Percentiles rank a stretch among this genome's conserved stretches.
phyloP scores from a whole-genome alignment of 2,888 invertebrate genomes.

The Apodemia zela region DNA sequence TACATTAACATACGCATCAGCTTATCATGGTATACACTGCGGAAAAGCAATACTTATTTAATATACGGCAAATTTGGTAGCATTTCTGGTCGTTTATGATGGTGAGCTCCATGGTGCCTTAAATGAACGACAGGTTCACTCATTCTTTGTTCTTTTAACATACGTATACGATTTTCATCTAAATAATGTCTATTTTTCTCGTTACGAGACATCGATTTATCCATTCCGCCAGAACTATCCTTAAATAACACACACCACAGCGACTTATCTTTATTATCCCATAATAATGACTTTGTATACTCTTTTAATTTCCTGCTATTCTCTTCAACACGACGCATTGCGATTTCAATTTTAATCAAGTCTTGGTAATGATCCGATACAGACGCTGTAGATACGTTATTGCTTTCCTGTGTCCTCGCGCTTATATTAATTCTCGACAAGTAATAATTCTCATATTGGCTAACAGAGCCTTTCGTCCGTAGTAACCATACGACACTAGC shows the following conservation, averaged over 20 bases:
- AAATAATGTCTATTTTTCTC: conserved; percentile 52
- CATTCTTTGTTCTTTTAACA: conserved; percentile 66
- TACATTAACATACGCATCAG: conserved; percentile 37
- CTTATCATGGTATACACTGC: conserved; percentile 24
- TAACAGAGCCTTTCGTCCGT: conserved; percentile 56
- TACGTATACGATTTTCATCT: conserved; percentile 63
- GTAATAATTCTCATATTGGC: conserved; percentile 78
- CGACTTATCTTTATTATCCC: conserved; percentile 76
- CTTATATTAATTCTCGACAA: conserved; percentile 79
- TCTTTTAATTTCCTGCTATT: conserved; percentile 73
- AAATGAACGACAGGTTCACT: conserved; percentile 66
- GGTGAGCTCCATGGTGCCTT: conserved; percentile 68
- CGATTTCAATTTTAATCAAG: conserved; percentile 77
- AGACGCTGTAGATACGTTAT: conserved; percentile 54
- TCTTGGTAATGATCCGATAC: conserved; percentile 72
- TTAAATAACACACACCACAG: conserved; percentile 77
- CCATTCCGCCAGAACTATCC: conserved; percentile 56
- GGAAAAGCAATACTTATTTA: conserved; percentile 46
- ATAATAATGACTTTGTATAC: conserved; percentile 72
- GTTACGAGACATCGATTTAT: conserved; percentile 42
- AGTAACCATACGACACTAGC: conserved; percentile 74
- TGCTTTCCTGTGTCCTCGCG: conserved; percentile 51
- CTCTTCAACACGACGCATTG: conserved; percentile 75
- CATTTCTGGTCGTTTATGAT: conserved; percentile 59
- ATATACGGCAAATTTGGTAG: conserved; percentile 64